Conservation (phyloP, 1,140 invertebrate genomes). For the Pseudomyrmex gracilis region DNA sequence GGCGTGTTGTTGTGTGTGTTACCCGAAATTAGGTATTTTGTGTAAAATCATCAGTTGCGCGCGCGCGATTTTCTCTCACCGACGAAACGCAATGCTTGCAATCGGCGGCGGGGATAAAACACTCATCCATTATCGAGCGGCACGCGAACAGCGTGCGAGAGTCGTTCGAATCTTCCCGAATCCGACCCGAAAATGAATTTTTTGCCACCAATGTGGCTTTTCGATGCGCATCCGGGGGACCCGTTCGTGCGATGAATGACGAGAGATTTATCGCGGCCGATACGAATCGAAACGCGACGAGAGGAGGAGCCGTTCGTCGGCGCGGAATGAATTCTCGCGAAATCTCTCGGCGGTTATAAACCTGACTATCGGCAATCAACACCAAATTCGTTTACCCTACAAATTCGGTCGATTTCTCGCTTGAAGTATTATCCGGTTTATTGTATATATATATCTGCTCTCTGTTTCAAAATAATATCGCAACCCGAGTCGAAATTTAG, state of each 20-base stretch:
- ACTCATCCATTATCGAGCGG: too few relatives aligned
- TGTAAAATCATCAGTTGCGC: not conserved
- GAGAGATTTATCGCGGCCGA: constrained; percentile 17
- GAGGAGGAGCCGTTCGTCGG: not conserved
- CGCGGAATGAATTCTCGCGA: constrained; percentile 24
- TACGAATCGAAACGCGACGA: not conserved
- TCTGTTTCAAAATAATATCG: not conserved
- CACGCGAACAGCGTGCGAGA: not conserved
- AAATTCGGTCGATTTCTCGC: not conserved
- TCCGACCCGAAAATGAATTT: constrained; percentile 21
- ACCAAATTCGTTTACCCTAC: not conserved
- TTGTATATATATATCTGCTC: too few relatives aligned
- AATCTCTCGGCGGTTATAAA: not conserved
- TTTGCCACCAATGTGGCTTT: not conserved
- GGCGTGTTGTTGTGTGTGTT: too few relatives aligned
- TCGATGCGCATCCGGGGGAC: not conserved
- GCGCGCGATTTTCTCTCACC: not conserved
- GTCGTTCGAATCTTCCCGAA: not conserved
- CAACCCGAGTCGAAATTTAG: too few relatives aligned
- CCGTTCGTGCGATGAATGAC: not conserved
- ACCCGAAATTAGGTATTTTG: too few relatives aligned
- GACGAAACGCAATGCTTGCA: constrained; percentile 12
- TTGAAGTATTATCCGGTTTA: not conserved
- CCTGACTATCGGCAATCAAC: not conserved
- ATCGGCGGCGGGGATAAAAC: too few relatives aligned